Evolutionary conservation across 2,888 invertebrate species (phyloP).

Genomic region (Drosophila meridiana): DNA sequence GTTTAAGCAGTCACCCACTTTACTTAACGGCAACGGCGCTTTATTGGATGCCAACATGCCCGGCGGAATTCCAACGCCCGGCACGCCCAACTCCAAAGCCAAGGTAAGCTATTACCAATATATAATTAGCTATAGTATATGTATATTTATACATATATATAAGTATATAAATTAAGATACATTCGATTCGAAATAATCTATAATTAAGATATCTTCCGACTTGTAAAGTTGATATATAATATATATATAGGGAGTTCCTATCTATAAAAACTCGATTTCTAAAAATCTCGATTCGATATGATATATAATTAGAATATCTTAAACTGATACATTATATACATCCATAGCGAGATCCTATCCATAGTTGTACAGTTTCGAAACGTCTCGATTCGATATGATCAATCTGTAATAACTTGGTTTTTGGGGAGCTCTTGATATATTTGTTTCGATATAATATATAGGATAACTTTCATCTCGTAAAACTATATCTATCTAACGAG

Average conservation of each 20-base stretch:
- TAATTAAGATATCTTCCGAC: neutral
- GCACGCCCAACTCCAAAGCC: conserved; percentile 92
- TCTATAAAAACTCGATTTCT: too few species aligned
- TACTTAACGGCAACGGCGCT: conserved; percentile 85
- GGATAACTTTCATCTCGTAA: too few species aligned
- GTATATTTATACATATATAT: neutral
- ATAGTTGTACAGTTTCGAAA: too few species aligned
- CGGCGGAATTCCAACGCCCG: conserved; percentile 90
- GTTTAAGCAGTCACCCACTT: conserved; percentile 84
- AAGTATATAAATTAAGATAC: neutral
- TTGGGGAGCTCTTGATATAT: too few species aligned
- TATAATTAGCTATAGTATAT: too few species aligned
- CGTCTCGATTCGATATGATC: too few species aligned
- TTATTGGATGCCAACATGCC: conserved; percentile 87
- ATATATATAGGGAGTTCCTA: too few species aligned
- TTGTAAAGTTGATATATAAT: neutral
- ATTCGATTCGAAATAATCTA: neutral
- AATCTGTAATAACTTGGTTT: too few species aligned
- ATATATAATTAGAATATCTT: too few species aligned
- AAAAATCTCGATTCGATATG: too few species aligned
- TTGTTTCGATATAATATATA: neutral
- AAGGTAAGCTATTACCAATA: conserved; percentile 86
- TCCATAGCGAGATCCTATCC: too few species aligned
- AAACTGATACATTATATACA: too few species aligned
- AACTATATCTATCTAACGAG: neutral